phyloP scores from a whole-genome alignment of 2,888 invertebrate genomes.

The Eupithecia pulchellata region DNA sequence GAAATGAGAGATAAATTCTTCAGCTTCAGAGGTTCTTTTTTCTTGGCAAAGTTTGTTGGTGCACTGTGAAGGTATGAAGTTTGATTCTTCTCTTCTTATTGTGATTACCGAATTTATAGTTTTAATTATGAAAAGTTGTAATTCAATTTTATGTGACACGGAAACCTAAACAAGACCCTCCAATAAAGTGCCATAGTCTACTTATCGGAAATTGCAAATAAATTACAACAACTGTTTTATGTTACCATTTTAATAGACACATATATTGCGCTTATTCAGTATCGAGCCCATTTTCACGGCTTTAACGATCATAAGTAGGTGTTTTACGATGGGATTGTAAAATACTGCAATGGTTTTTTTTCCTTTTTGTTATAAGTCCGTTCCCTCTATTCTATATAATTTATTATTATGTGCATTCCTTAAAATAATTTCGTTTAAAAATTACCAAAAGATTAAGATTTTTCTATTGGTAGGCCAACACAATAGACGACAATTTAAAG shows the following conservation, averaged over 20 bases:
- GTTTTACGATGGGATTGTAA: conserved; percentile 61
- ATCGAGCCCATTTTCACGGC: conserved; percentile 73
- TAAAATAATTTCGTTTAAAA: background rate
- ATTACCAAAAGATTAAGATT: background rate
- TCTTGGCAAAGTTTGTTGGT: too few relatives aligned
- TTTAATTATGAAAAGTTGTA: background rate
- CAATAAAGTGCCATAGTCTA: conserved; percentile 13
- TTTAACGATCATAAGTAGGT: conserved; percentile 75
- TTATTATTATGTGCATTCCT: background rate
- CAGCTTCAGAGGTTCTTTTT: too few relatives aligned
- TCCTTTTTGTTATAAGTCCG: background rate
- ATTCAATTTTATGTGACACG: background rate
- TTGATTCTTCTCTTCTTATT: background rate
- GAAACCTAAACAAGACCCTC: background rate
- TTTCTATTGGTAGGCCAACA: background rate
- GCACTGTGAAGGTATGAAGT: background rate
- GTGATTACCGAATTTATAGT: background rate
- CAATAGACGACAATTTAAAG: background rate
- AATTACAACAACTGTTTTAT: conserved; percentile 71
- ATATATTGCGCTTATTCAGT: conserved; percentile 74
- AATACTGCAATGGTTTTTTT: conserved; percentile 3
- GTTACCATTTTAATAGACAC: conserved; percentile 75
- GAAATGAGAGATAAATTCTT: too few relatives aligned
- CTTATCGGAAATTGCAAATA: conserved; percentile 73
- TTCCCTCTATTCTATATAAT: background rate